phyloP scores from a whole-genome alignment of 2,888 invertebrate genomes.

The Hemaris fuciformis region DNA sequence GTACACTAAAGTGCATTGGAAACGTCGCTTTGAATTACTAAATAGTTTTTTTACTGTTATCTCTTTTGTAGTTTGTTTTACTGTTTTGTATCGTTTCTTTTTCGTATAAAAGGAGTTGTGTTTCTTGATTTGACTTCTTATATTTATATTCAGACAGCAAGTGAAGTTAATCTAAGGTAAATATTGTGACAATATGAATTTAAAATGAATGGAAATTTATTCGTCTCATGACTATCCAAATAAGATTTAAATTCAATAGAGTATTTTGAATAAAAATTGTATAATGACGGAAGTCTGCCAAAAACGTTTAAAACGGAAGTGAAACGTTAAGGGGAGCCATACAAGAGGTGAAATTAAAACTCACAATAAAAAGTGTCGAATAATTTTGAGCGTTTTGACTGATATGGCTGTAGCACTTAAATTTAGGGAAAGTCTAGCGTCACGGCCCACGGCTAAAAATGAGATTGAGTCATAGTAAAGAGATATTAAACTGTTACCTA shows the following conservation, averaged over 20 bases:
- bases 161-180: too few species aligned
- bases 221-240: not conserved
- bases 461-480: too few species aligned
- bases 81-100: not conserved
- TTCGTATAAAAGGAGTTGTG: not conserved
- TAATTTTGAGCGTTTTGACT: not conserved
- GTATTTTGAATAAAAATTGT: not conserved
- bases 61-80: too few species aligned
- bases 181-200: too few species aligned
- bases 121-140: not conserved
- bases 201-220: not conserved
- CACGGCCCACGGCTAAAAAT: too few species aligned
- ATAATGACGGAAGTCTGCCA: not conserved
- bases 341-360: slow-evolving; percentile 10
- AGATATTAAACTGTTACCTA: too few species aligned
- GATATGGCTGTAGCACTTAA: not conserved
- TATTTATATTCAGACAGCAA: not conserved
- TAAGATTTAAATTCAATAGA: not conserved
- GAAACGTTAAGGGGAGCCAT: not conserved
- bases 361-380: not conserved
- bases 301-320: slow-evolving; percentile 2
- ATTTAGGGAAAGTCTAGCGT: too few species aligned
- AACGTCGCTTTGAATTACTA: not conserved
- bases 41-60: not conserved
- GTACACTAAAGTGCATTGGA: too few species aligned